A percentile compares a stretch with the other conserved stretches of the same genome.
Conservation (phyloP, 2,888 invertebrate genomes). For the Eupithecia vulgata region DNA sequence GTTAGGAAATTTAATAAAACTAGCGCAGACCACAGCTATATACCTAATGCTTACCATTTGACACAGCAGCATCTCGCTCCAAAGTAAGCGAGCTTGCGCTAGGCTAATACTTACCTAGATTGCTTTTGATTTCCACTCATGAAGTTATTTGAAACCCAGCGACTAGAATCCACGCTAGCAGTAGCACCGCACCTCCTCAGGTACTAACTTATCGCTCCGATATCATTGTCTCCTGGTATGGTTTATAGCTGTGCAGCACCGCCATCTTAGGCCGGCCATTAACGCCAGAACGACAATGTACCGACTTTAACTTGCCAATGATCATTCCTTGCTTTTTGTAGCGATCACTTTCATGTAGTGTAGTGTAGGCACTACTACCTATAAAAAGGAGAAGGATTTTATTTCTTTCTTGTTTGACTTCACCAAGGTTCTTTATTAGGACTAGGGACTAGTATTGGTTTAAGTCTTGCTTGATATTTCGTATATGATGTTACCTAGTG, state of each 20-base stretch:
- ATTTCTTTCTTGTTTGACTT: not conserved
- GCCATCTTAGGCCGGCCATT: constrained; percentile 59
- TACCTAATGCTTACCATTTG: too few species aligned
- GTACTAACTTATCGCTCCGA: constrained; percentile 28
- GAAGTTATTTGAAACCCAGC: not conserved
- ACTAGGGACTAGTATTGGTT: too few species aligned
- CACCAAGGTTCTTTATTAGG: not conserved
- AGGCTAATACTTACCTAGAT: too few species aligned
- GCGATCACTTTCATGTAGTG: not conserved
- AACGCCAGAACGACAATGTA: constrained; percentile 39
- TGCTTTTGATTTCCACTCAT: too few species aligned
- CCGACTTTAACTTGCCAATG: constrained; percentile 16
- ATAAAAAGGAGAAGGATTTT: not conserved
- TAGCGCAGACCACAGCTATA: too few species aligned
- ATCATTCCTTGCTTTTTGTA: not conserved
- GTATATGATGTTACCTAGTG: not conserved
- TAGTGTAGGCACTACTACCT: too few species aligned
- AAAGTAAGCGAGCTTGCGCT: not conserved
- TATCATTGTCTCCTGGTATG: constrained; percentile 61
- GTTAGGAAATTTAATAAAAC: too few species aligned
- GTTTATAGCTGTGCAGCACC: constrained; percentile 54
- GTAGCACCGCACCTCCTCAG: not conserved
- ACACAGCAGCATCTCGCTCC: not conserved
- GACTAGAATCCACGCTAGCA: not conserved
- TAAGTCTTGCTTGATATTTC: not conserved